Evolutionary conservation across 2,888 invertebrate species (phyloP).

Genomic region (Altica lythri): DNA sequence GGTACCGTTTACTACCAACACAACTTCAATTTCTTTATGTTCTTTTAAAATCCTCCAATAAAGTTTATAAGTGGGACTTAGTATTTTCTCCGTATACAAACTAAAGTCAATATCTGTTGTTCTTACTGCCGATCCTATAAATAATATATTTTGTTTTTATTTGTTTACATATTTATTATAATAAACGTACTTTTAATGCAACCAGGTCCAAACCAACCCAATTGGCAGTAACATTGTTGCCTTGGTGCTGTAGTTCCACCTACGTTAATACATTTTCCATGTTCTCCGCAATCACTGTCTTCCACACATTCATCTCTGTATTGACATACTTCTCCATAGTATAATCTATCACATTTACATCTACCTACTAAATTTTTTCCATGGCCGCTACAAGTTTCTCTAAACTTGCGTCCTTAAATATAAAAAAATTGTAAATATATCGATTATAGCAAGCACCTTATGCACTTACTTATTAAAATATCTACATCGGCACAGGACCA

Average conservation of each 20-base stretch:
- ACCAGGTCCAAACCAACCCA: conserved; percentile 84
- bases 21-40: conserved; percentile 83
- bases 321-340: conserved; percentile 83
- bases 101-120: conserved; percentile 73
- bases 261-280: conserved; percentile 84
- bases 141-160: too few species aligned
- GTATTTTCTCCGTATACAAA: conserved; percentile 69
- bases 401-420: conserved; percentile 70
- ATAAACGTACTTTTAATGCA: conserved; percentile 76
- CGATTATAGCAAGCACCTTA: background rate
- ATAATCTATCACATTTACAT: conserved; percentile 81
- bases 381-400: conserved; percentile 83
- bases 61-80: conserved; percentile 76
- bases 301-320: conserved; percentile 85
- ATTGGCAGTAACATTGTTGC: conserved; percentile 86
- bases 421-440: background rate
- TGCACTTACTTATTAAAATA: conserved; percentile 67
- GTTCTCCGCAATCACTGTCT: conserved; percentile 82
- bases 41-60: conserved; percentile 87
- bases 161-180: too few species aligned
- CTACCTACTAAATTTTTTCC: conserved; percentile 79
- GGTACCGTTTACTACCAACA: conserved; percentile 85
- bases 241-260: conserved; percentile 80
- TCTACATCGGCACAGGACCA: conserved; percentile 97
- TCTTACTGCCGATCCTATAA: conserved; percentile 74